Evolutionary conservation across 2,888 invertebrate species (phyloP), one percentile per base, ranked within the genome.

Genomic region (Drosophila glabriapex): DNA sequence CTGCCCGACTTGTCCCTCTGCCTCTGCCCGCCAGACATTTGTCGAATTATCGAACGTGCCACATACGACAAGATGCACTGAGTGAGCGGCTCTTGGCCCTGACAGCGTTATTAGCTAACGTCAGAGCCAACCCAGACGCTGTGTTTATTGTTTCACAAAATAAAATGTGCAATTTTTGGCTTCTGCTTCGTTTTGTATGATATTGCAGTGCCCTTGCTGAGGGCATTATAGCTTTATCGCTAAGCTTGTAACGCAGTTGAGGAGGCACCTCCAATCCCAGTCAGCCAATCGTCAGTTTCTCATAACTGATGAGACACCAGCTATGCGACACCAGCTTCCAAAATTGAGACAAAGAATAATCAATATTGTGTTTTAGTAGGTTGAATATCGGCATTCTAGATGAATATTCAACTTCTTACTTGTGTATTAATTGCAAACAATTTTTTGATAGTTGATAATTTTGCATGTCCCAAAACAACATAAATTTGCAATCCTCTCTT

Each of bases 71-170:
- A 39, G 53, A 56, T 63, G 49, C 73, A 58, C 10, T 53, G 54
- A 59, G 62, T 62, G 43, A 16, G 31, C 9, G 46, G 16, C 35
- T 50, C 37, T 60, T 49, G 41, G 54, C 58, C 33, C 69, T 78
- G 82, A 46, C 68, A 73, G 59, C 60, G 62, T 63, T 63, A 69
- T 76, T 67, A 66, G 83, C 65, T 67, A 58, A 65, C 56, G 59
- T 68, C 60, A 61, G 50, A 56, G 64, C 50, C 63, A 52, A 52
- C 39, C 19, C 54, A 61, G 4, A 25, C 4, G 16, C 25, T 46
- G 16, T 25, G 16, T 46, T 46, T 46, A 46, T 25, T 46, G 46
- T 46, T 46, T 25, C 16, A 9, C 16, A 9, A 46, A 46, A 25
- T 25, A 25, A 46, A 46, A 25, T 25, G 16, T 46, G 46, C 16